These are phyloP conservation scores for Strix aluco DNA, from an alignment of 2,113 vertebrate species.

Conservation along the genomic window DNA sequence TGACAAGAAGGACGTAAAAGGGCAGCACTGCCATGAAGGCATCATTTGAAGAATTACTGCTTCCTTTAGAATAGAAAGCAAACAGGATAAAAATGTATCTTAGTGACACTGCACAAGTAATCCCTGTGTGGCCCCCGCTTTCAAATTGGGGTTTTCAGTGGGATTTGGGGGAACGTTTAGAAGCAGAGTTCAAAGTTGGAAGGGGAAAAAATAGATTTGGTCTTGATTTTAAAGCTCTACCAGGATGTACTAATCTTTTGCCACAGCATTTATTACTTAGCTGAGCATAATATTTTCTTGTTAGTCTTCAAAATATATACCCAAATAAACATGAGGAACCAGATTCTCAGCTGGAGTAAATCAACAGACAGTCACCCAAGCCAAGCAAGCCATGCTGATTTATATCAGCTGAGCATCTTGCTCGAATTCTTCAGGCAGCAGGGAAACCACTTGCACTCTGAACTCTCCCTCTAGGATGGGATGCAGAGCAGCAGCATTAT, in stretches of 20 bases:
- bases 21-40: not conserved
- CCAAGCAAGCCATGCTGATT: slow-evolving; percentile 31
- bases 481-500: not conserved
- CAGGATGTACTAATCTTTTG: not conserved
- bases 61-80: slow-evolving; percentile 32
- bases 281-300: slow-evolving; percentile 41
- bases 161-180: not conserved
- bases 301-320: slow-evolving; percentile 30
- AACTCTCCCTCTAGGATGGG: not conserved
- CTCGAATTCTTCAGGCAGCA: slow-evolving; percentile 16
- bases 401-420: slow-evolving; percentile 28
- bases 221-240: not conserved
- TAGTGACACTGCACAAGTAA: not conserved
- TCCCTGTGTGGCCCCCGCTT: not conserved
- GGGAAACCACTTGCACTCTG: not conserved
- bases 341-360: slow-evolving; percentile 52
- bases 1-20: not conserved
- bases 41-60: slow-evolving; percentile 43
- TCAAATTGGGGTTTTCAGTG: not conserved
- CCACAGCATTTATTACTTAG: slow-evolving; percentile 26
- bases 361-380: slow-evolving; percentile 24
- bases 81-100: slow-evolving; percentile 19
- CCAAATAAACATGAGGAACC: slow-evolving; percentile 29
- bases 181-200: not conserved
- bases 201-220: not conserved